A percentile compares a stretch with the other conserved stretches of the same genome.
phyloP scores from a whole-genome alignment of 2,888 invertebrate genomes.

The Unio pictorum region DNA sequence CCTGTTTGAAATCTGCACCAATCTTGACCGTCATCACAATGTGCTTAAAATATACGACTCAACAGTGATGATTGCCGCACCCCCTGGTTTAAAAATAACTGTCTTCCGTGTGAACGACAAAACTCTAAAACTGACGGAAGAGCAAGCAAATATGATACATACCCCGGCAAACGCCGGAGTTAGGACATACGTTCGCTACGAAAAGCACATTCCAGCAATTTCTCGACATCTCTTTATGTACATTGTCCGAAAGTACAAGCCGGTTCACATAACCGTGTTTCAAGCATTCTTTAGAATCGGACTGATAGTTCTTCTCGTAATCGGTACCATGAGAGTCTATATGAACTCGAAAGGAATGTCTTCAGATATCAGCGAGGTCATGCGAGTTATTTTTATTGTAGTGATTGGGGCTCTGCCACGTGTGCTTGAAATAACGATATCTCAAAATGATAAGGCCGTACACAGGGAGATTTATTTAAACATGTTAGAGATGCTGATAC shows the following conservation, averaged over 20 bases:
- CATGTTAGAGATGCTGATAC: too few species aligned
- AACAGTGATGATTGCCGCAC: constrained; percentile 3
- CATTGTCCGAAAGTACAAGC: constrained; percentile 8
- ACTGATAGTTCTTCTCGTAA: constrained; percentile 7
- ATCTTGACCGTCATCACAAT: constrained; percentile 6
- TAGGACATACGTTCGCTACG: background rate
- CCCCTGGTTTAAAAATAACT: too few species aligned
- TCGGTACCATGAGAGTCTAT: constrained; percentile 4
- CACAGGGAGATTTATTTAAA: constrained; percentile 12
- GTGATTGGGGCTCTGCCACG: constrained; percentile 19
- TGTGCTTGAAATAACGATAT: constrained; percentile 17
- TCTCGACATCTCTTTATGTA: constrained; percentile 9
- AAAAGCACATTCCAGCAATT: constrained; percentile 13
- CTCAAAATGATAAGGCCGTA: constrained; percentile 10
- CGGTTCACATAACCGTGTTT: constrained; percentile 15
- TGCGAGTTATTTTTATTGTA: constrained; percentile 23
- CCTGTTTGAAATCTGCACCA: constrained; percentile 8
- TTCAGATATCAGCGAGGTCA: constrained; percentile 16
- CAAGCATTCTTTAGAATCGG: constrained; percentile 7
- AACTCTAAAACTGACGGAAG: too few species aligned
- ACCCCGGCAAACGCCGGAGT: too few species aligned
- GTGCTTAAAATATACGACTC: constrained; percentile 3
- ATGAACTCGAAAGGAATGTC: constrained; percentile 1
- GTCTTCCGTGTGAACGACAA: too few species aligned
- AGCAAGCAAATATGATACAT: too few species aligned